These are phyloP conservation scores for Agrotis exclamationis DNA, from an alignment of 2,888 invertebrate species.

Conservation along the genomic window DNA sequence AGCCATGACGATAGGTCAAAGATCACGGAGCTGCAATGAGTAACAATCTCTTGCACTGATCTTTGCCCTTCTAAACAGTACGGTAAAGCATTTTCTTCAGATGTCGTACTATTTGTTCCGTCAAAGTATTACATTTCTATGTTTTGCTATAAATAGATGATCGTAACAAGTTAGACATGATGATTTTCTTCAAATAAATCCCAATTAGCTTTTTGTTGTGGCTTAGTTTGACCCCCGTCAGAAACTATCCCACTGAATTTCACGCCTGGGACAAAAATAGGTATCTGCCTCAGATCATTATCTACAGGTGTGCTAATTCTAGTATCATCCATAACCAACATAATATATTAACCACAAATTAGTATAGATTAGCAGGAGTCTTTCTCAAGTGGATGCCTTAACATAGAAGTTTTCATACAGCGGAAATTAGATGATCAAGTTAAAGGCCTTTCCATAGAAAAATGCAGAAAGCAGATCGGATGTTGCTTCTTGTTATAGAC, in stretches of 20 bases:
- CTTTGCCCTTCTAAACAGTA: slow-evolving; percentile 25
- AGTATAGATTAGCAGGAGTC: not conserved
- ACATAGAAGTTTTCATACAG: not conserved
- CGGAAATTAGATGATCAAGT: not conserved
- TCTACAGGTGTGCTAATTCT: no score
- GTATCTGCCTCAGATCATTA: no score
- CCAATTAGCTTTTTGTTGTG: not conserved
- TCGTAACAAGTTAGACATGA: not conserved
- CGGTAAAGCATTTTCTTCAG: slow-evolving; percentile 26
- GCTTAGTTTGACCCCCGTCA: accelerated
- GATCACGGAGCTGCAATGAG: slow-evolving; percentile 43
- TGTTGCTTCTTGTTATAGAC: slow-evolving; percentile 2
- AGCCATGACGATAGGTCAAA: slow-evolving; percentile 45
- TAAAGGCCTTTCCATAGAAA: not conserved
- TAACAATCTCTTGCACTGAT: slow-evolving; percentile 46
- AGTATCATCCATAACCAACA: no score
- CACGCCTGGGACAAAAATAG: not conserved
- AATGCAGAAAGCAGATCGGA: slow-evolving; percentile 4
- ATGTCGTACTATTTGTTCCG: slow-evolving; percentile 3
- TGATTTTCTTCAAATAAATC: not conserved
- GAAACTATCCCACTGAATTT: not conserved
- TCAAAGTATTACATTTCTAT: not conserved
- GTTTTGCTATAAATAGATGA: not conserved
- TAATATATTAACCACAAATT: no score
- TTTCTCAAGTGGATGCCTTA: not conserved